A percentile compares a stretch with the other conserved stretches of the same genome.
Conservation (phyloP, 2,797 vertebrate species). For the Setipinna tenuifilis region DNA sequence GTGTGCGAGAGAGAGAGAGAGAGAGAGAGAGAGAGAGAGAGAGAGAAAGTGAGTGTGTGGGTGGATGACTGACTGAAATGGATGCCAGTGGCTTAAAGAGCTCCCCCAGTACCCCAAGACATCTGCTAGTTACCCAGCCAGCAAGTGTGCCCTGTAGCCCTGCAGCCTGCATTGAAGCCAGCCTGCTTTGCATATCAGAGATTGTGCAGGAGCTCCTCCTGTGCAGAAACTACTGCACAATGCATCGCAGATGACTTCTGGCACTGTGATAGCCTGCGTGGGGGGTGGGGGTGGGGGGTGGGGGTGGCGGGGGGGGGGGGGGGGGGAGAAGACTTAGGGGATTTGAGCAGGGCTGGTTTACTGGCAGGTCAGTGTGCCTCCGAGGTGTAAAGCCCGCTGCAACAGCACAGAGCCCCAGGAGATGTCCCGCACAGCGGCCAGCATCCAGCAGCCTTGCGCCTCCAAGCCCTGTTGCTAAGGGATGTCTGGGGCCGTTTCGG, state of each 20-base stretch:
- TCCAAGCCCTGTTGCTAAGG: conserved; percentile 6
- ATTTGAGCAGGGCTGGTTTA: not conserved
- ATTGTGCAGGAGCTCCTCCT: not conserved
- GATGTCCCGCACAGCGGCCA: not conserved
- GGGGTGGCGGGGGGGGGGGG: too few relatives aligned
- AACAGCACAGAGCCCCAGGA: conserved; percentile 3
- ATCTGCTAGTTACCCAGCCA: not conserved
- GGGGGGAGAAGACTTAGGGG: not conserved
- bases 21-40: not conserved
- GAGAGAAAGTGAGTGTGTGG: not conserved
- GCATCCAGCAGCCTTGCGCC: not conserved
- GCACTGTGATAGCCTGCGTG: not conserved
- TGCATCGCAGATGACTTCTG: conserved; percentile 10
- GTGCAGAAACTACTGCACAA: not conserved
- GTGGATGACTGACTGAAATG: not conserved
- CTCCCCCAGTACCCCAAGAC: not conserved
- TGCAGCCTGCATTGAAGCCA: too few relatives aligned
- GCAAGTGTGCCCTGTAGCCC: not conserved
- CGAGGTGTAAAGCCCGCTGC: not conserved
- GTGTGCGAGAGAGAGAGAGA: not conserved
- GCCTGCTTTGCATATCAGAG: too few relatives aligned
- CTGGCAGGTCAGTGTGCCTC: not conserved
- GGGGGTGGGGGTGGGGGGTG: too few relatives aligned
- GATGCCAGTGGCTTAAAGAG: not conserved
- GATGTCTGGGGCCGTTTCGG: not conserved